Conservation (phyloP, 64 coral and sea anemone genomes). For the Catalaphyllia jardinei region DNA sequence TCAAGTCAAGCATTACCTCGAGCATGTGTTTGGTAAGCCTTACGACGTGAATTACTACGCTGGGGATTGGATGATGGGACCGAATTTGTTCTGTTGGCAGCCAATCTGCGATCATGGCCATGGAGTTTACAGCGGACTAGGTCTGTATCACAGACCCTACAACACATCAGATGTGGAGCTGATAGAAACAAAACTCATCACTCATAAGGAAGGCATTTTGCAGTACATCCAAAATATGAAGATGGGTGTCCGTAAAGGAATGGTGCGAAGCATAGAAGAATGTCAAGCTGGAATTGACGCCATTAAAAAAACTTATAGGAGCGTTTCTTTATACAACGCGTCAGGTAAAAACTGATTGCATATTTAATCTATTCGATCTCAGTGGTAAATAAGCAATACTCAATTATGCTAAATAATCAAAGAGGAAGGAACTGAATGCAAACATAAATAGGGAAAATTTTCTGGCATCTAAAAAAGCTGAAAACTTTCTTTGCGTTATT, state of each 20-base stretch:
- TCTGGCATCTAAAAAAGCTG: too few relatives aligned
- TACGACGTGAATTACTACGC: slow-evolving; percentile 81
- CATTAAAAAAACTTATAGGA: slow-evolving; percentile 17
- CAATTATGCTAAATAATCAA: too few relatives aligned
- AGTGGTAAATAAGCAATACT: too few relatives aligned
- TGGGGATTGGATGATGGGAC: slow-evolving; percentile 81
- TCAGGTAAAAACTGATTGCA: slow-evolving; percentile 32
- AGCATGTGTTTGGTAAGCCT: slow-evolving; percentile 67
- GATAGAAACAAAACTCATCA: slow-evolving; percentile 16
- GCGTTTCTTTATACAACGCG: slow-evolving; percentile 40
- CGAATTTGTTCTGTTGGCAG: slow-evolving; percentile 78
- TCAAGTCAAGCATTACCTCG: slow-evolving; percentile 63
- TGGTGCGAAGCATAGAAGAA: slow-evolving; percentile 61
- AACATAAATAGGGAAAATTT: too few relatives aligned
- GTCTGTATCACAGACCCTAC: slow-evolving; percentile 31
- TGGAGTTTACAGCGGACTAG: neutral
- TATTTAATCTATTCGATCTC: too few relatives aligned
- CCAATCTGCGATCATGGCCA: slow-evolving; percentile 47
- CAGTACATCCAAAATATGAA: slow-evolving; percentile 79
- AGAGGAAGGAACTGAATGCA: too few relatives aligned
- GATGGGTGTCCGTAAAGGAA: slow-evolving; percentile 71
- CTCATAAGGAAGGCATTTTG: slow-evolving; percentile 30
- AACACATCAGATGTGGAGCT: slow-evolving; percentile 41
- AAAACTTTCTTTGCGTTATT: too few relatives aligned
- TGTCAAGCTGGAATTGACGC: slow-evolving; percentile 61